Percentiles rank a stretch among this genome's conserved stretches.
phyloP scores from a whole-genome alignment of 2,113 vertebrate genomes.

The Sus scrofa region DNA sequence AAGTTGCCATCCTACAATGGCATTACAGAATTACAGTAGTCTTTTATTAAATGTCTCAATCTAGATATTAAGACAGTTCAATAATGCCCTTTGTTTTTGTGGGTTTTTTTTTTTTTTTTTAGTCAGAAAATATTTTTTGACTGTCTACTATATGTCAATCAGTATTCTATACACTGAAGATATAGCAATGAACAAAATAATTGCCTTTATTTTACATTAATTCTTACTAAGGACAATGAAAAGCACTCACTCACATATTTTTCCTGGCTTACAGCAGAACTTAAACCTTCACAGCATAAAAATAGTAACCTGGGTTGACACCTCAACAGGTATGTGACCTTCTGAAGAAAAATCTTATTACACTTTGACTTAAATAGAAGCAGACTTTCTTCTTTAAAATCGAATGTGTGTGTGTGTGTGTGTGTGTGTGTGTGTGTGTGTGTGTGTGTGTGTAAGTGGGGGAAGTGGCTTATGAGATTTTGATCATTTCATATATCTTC shows the following conservation, averaged over 20 bases:
- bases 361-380: background rate
- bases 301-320: slow-evolving; percentile 17
- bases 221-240: slow-evolving; percentile 44
- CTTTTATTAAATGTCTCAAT: slow-evolving; percentile 46
- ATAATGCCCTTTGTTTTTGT: background rate
- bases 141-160: too few species aligned
- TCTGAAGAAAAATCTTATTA: slow-evolving; percentile 47
- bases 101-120: too few species aligned
- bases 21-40: background rate
- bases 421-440: background rate
- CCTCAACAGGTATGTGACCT: background rate
- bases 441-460: background rate
- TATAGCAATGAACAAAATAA: too few species aligned
- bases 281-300: slow-evolving; percentile 40
- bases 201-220: background rate
- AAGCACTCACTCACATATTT: slow-evolving; percentile 27
- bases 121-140: too few species aligned
- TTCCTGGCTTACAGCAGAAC: background rate
- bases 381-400: background rate
- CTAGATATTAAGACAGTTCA: background rate
- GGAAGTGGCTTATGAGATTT: background rate
- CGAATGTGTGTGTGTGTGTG: background rate
- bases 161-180: too few species aligned
- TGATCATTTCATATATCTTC: background rate
- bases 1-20: background rate